A percentile compares a stretch with the other conserved stretches of the same genome.
These are phyloP conservation scores for Homarus americanus DNA, from an alignment of 1,140 invertebrate species.

Conservation along the genomic window DNA sequence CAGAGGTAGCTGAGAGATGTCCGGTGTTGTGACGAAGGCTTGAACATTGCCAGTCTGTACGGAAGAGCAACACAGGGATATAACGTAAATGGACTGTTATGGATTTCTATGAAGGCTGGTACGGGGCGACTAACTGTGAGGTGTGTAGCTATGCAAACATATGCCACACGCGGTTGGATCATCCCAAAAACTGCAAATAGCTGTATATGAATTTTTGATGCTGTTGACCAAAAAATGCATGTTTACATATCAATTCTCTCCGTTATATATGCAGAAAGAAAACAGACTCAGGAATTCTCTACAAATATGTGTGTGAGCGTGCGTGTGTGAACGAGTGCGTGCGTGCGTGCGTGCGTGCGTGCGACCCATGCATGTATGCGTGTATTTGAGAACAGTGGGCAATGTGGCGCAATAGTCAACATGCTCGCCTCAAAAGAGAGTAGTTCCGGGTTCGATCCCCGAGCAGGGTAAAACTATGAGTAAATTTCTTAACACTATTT, in stretches of 20 bases:
- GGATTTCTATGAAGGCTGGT: not conserved
- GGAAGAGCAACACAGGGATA: not conserved
- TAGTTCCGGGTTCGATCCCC: too few relatives aligned
- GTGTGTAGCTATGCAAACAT: constrained; percentile 15
- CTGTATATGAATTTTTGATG: constrained; percentile 40
- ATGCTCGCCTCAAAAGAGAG: too few relatives aligned
- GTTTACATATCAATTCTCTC: not conserved
- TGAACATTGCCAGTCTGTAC: constrained; percentile 1
- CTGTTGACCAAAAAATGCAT: constrained; percentile 5
- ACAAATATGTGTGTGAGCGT: not conserved
- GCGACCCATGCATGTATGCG: not conserved
- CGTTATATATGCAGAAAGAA: not conserved
- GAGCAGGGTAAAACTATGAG: too few relatives aligned
- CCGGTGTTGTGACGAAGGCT: constrained; percentile 21
- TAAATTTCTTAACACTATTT: too few relatives aligned
- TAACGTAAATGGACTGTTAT: not conserved
- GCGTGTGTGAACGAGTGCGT: constrained; percentile 24
- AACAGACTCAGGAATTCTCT: not conserved
- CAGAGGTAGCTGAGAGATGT: constrained; percentile 39
- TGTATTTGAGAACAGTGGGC: too few relatives aligned
- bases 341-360: not conserved
- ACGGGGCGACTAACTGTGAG: not conserved
- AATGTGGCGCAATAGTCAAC: too few relatives aligned
- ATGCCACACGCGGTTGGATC: constrained; percentile 26
- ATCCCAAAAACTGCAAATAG: constrained; percentile 21